Evolutionary conservation across 1,140 invertebrate species (phyloP).

Genomic region (Bombus sylvicola): DNA sequence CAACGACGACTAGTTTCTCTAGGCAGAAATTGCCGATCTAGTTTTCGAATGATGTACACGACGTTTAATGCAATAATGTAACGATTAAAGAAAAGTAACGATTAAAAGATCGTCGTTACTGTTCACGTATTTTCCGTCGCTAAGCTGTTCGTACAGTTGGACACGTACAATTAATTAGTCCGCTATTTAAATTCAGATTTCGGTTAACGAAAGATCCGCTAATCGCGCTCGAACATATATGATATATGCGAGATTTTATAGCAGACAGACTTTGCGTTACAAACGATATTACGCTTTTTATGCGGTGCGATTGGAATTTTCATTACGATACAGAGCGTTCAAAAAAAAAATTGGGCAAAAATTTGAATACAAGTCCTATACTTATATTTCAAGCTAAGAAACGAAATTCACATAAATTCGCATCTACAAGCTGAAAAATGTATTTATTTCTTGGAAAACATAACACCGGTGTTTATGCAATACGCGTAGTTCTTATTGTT

Average conservation of each 20-base stretch:
- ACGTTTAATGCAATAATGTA: background rate
- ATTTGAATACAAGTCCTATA: no score
- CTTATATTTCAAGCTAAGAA: no score
- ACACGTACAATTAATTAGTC: background rate
- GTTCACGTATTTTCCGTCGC: background rate
- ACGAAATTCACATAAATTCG: no score
- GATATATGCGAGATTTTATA: background rate
- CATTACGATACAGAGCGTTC: background rate
- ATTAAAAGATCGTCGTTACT: background rate
- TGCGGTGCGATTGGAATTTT: background rate
- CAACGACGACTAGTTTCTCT: background rate
- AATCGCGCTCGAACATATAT: background rate
- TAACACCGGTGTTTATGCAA: background rate
- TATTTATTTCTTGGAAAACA: background rate
- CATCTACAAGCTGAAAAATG: no score
- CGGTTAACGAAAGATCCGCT: background rate
- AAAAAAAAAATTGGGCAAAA: no score
- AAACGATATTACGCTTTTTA: background rate
- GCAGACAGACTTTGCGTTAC: background rate
- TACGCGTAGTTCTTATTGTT: background rate
- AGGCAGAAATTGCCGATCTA: background rate
- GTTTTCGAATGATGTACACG: background rate
- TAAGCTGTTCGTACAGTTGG: no score
- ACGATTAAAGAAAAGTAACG: background rate
- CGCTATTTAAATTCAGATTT: background rate